Conservation (phyloP, 1,140 invertebrate genomes). For the Heliconius eleuchia region DNA sequence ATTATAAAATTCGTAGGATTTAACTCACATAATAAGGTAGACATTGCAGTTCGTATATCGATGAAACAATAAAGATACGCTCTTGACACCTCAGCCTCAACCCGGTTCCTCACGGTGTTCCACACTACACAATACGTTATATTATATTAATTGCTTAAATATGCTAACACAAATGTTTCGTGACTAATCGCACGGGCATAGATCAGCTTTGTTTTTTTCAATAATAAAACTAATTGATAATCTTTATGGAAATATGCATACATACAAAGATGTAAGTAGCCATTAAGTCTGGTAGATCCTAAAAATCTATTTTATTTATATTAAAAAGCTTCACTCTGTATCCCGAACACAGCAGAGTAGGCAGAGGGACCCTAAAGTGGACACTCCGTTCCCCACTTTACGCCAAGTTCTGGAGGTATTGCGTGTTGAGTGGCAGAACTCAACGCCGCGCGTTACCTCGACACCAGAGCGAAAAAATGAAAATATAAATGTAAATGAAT, state of each 20-base stretch:
- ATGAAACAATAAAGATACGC: constrained; percentile 22
- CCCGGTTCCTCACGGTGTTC: constrained; percentile 42
- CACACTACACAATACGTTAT: constrained; percentile 41
- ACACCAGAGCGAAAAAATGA: no score
- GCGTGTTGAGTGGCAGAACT: no score
- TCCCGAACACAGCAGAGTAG: no score
- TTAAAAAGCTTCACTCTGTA: no score
- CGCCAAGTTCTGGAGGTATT: no score
- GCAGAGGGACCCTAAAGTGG: no score
- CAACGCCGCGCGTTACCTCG: no score
- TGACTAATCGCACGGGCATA: constrained; percentile 42
- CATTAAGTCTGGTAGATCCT: constrained; percentile 28
- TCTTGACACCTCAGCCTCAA: constrained; percentile 61
- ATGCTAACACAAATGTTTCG: constrained; percentile 47
- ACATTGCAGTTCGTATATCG: not conserved
- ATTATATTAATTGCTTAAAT: constrained; percentile 55
- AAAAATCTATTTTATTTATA: not conserved
- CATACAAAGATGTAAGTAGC: constrained; percentile 31
- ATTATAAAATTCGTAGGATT: not conserved
- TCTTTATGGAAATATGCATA: constrained; percentile 26
- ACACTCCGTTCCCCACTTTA: no score
- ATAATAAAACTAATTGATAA: constrained; percentile 27
- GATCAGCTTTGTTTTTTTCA: constrained; percentile 29
- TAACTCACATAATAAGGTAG: not conserved
- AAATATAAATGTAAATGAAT: no score